Conservation (phyloP, 2,888 invertebrate species). For the Eristalinus sepulchralis region DNA sequence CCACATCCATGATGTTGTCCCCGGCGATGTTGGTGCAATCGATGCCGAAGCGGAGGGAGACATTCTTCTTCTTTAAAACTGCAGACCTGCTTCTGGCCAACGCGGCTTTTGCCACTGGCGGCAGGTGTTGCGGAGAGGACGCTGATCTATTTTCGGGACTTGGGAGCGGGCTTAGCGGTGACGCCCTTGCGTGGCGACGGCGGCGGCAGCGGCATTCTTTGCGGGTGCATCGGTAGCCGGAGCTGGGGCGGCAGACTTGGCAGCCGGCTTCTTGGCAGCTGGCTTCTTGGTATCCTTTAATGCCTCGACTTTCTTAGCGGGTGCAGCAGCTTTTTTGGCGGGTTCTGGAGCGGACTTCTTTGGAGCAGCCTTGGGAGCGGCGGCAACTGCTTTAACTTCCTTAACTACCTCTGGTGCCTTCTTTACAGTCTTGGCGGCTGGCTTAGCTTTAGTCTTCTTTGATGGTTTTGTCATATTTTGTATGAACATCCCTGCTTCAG, state of each 20-base stretch:
- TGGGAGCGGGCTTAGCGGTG: slow-evolving; percentile 75
- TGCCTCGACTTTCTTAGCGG: slow-evolving; percentile 81
- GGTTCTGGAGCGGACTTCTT: slow-evolving; percentile 81
- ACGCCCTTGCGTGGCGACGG: slow-evolving; percentile 72
- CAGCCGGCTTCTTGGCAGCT: slow-evolving; percentile 78
- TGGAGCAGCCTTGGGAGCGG: slow-evolving; percentile 71
- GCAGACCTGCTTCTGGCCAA: slow-evolving; percentile 81
- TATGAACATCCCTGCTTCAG: too few relatives aligned
- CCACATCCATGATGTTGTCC: slow-evolving; percentile 98
- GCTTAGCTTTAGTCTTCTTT: slow-evolving; percentile 80
- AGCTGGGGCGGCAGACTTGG: slow-evolving; percentile 76
- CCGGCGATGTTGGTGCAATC: slow-evolving; percentile 99
- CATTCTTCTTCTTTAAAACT: slow-evolving; percentile 96
- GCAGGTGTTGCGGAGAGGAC: slow-evolving; percentile 76
- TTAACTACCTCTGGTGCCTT: slow-evolving; percentile 79
- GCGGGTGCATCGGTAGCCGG: slow-evolving; percentile 56
- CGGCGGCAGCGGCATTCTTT: slow-evolving; percentile 59
- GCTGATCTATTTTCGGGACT: slow-evolving; percentile 76
- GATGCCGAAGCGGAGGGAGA: slow-evolving; percentile 93
- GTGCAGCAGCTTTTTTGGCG: slow-evolving; percentile 74
- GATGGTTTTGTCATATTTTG: slow-evolving; percentile 75
- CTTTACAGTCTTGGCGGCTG: slow-evolving; percentile 79
- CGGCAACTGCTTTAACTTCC: slow-evolving; percentile 81
- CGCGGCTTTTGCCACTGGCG: slow-evolving; percentile 81
- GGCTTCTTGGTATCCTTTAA: slow-evolving; percentile 77